Evolutionary conservation across 1,140 invertebrate species (phyloP), one percentile per base, ranked within the genome.

Genomic region (Drosophila subpulchrella): DNA sequence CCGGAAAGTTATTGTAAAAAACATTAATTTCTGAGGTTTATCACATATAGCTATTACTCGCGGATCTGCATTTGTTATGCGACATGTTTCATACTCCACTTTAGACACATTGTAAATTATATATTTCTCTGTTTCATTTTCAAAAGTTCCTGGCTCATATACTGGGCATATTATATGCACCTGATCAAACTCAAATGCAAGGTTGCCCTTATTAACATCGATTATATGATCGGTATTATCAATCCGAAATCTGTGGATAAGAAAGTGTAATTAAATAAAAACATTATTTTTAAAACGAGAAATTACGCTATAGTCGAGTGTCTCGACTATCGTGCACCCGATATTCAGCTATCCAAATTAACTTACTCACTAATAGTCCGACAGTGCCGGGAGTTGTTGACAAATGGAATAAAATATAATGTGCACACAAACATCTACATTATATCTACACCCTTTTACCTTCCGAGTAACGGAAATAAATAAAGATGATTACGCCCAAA

Each of bases 191-290:
- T 98, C 97, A 92, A 97, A 98, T 83, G 96, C 96, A 70, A 96
- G 95, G 93, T 98, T 98, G 73, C 97, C 97, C 93, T 97, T 97
- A 94, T 98, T 98, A 71, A 98, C 96, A 93, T 98, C 97, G 92
- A 98, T 98, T 92, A 98, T 98, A 93, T 98, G 97, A 93, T 98
- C 98, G 32, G 97, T 98, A 93, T 98, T 98, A 94, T 98, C 97
- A 95, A 98, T 98, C 92, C 97, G 95, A 94, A 98, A 98, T 95
- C 98, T 98, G 93, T 86, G 74, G 72, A n/a, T 39, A 24, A 48
- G 46, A 54, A 32, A 50, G 34, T 8, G 8, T 2, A 63, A 1
- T 15, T 0, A 46, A 7, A 38, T 20, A 13, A 20, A 5, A 6
- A 47, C 20, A 47, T 13, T 6, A 47, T 20, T 20, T 11, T 10